These are phyloP conservation scores for Troides helena DNA, from an alignment of 2,888 invertebrate species.

Conservation along the genomic window DNA sequence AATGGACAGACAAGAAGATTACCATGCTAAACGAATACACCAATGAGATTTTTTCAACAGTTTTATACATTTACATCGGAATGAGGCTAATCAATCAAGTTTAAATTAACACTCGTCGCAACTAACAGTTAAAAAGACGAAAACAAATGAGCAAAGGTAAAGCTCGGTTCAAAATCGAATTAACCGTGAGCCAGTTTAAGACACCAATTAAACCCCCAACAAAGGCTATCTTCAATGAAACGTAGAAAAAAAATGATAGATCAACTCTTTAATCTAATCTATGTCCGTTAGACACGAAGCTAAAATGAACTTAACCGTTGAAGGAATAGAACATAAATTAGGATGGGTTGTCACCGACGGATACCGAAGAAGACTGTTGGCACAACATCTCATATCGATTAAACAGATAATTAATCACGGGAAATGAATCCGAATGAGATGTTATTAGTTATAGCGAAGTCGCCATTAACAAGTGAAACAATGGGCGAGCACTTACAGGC, in stretches of 20 bases:
- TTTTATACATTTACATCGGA: constrained; percentile 34
- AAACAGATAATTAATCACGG: constrained; percentile 81
- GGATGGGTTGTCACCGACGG: constrained; percentile 32
- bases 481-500: constrained; percentile 52
- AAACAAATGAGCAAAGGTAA: constrained; percentile 64
- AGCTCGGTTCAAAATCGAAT: constrained; percentile 71
- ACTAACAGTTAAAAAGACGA: constrained; percentile 59
- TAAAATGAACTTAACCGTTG: constrained; percentile 38
- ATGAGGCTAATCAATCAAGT: constrained; percentile 74
- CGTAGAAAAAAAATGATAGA: constrained; percentile 74
- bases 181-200: constrained; percentile 74
- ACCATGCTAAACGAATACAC: constrained; percentile 39
- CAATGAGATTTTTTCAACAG: constrained; percentile 6
- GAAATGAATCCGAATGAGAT: constrained; percentile 80
- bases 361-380: constrained; percentile 75
- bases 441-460: constrained; percentile 79
- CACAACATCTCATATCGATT: constrained; percentile 81
- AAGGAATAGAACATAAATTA: constrained; percentile 38
- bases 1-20: constrained; percentile 6
- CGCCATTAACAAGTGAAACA: constrained; percentile 79
- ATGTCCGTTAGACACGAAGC: constrained; percentile 42
- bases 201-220: constrained; percentile 78
- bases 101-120: constrained; percentile 68
- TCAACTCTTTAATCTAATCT: constrained; percentile 78
- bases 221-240: constrained; percentile 78